These are phyloP conservation scores for Dicrurus megarhynchus DNA, from an alignment of 2,113 vertebrate species.

Conservation along the genomic window DNA sequence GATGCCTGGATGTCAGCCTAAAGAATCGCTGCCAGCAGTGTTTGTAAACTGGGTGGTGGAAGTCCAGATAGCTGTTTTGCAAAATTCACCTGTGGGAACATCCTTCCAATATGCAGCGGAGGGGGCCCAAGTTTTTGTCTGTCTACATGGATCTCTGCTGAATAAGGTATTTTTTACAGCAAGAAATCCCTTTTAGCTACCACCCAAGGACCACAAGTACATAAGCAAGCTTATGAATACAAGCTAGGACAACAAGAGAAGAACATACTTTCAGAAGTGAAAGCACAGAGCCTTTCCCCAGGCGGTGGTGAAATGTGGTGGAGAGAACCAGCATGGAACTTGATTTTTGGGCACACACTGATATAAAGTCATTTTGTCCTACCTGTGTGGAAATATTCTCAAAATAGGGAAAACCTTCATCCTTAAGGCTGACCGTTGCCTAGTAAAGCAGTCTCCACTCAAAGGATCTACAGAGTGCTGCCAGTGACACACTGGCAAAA, in stretches of 20 bases:
- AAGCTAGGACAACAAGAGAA: background rate
- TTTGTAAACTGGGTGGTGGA: background rate
- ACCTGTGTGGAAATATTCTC: background rate
- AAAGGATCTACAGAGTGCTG: background rate
- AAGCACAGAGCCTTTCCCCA: background rate
- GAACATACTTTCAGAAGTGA: background rate
- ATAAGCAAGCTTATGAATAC: background rate
- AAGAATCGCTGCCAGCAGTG: background rate
- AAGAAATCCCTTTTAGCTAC: background rate
- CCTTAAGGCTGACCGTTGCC: background rate
- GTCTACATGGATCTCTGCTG: background rate
- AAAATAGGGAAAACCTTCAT: background rate
- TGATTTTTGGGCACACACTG: background rate
- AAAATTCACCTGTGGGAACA: background rate
- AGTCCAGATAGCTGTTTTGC: background rate
- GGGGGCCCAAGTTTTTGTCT: background rate
- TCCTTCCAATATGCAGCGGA: background rate
- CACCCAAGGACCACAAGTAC: background rate
- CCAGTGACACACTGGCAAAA: background rate
- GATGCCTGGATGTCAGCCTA: background rate
- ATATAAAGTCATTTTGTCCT: background rate
- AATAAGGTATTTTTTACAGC: background rate
- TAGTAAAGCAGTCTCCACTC: background rate
- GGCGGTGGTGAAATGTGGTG: background rate
- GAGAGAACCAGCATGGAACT: background rate